Evolutionary conservation across 1,140 invertebrate genomes (phyloP).

Genomic region (Pseudachorutes palmiensis): DNA sequence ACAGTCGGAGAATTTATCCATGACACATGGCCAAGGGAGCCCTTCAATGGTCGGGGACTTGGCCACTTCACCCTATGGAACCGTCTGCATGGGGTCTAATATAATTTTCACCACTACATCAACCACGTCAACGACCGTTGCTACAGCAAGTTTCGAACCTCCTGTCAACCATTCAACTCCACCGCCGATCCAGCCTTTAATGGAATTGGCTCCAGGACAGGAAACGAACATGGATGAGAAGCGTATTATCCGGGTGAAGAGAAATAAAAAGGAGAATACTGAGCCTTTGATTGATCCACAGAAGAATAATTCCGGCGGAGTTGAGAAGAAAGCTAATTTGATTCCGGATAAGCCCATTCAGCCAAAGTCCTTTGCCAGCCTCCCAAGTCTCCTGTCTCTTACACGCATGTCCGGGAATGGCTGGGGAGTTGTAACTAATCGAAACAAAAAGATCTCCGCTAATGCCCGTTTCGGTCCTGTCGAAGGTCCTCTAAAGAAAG

Average conservation of each 20-base stretch:
- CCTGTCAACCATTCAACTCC: no score
- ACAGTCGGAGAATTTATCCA: constrained; percentile 3
- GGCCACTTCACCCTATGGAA: not conserved
- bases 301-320: no score
- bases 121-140: not conserved
- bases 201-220: not conserved
- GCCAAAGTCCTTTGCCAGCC: constrained; percentile 29
- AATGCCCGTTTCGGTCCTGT: constrained; percentile 33
- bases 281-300: no score
- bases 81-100: not conserved
- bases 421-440: constrained; percentile 25
- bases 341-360: constrained; percentile 36
- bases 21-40: not conserved
- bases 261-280: constrained; percentile 19
- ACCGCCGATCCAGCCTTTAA: not conserved
- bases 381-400: constrained; percentile 26
- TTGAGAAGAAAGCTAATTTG: constrained; percentile 16
- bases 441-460: constrained; percentile 25
- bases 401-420: constrained; percentile 18
- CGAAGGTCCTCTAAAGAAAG: constrained; percentile 33
- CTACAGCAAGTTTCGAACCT: not conserved
- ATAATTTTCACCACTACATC: not conserved
- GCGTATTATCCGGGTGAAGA: constrained; percentile 35
- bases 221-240: constrained; percentile 26
- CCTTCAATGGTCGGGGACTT: no score